Base-by-base conservation (phyloP, 2,888 invertebrate genomes). In the Lomographa bimaculata region DNA sequence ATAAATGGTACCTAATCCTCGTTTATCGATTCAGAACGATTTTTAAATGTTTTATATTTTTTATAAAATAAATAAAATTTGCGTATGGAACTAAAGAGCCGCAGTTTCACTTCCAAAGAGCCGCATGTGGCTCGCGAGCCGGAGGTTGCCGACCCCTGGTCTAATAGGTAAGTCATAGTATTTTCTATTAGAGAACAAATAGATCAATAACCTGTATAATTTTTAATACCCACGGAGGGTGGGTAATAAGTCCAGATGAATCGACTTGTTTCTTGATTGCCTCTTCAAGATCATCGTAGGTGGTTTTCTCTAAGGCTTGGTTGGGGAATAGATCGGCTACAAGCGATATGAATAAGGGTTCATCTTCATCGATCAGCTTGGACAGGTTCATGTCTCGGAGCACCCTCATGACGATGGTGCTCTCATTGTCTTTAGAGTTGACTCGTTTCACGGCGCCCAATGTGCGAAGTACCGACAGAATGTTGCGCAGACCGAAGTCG, bases 351-450 rank as follows among this genome's bases (percentile, higher is more conserved):
- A 98, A 98, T n/a, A 98, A 90, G 0, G 98, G 98, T 69, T 98
- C 98, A 72, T 98, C 98, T 78, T 98, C 98, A 69, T 98, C 98
- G 56, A 98, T 98, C 30, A 98, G 87, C 81, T 98, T 98, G 2
- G 98, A 98, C 7, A 98, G 90, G 90, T 98, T 98, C 98, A 98
- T 98, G 73, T 98, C 98, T 54, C 98, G 90, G n/a, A 98, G 86
- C 5, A 98, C 98, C 63, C 98, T 90, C 98, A 98, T 98, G 6
- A 98, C 98, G 54, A 97, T 98, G 6, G 97, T 97, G 65, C 97
- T 96, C 83, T 98, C 98, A 21, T 95, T 94, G 79, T 98, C 98
- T 80, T 96, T 96, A 4, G 93, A 94, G 81, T 98, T 98, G 4
- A 94, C 93, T 46, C 98, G 91, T 77, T 98, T 98, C 0, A 97